These are phyloP conservation scores for Cisticola juncidis DNA, from an alignment of 2,113 vertebrate species.

Conservation along the genomic window DNA sequence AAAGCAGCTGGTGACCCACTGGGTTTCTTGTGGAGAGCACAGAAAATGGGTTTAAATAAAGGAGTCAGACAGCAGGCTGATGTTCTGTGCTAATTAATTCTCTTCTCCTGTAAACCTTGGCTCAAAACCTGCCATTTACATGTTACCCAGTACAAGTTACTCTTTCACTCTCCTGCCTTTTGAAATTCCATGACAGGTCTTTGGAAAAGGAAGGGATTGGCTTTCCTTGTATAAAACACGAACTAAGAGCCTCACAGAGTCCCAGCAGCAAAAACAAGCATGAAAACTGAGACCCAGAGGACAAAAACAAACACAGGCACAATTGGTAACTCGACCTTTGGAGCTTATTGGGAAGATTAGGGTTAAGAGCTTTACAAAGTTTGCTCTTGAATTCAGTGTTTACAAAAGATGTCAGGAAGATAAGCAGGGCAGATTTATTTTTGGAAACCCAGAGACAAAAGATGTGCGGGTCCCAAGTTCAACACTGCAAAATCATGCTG, in stretches of 20 bases:
- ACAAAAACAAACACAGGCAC: not conserved
- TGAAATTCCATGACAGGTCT: not conserved
- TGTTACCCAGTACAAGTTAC: not conserved
- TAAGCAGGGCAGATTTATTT: not conserved
- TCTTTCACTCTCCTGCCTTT: not conserved
- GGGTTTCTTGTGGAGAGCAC: not conserved
- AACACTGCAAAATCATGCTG: not conserved
- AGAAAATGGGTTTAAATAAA: not conserved
- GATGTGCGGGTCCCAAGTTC: not conserved
- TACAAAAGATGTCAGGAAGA: not conserved
- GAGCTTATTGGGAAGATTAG: not conserved
- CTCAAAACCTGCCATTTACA: not conserved
- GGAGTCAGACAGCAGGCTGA: not conserved
- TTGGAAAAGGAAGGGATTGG: not conserved
- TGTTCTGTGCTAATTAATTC: not conserved
- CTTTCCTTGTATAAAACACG: not conserved
- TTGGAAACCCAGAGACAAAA: not conserved
- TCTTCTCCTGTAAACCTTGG: not conserved
- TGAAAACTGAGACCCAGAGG: not conserved
- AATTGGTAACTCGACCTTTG: not conserved
- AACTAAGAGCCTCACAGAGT: not conserved
- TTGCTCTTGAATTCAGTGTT: constrained; percentile 1
- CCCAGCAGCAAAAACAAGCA: not conserved
- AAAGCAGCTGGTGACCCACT: not conserved
- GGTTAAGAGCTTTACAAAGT: constrained; percentile 11